Base-by-base conservation (phyloP, 2,888 invertebrate species). In the Euphydryas editha region DNA sequence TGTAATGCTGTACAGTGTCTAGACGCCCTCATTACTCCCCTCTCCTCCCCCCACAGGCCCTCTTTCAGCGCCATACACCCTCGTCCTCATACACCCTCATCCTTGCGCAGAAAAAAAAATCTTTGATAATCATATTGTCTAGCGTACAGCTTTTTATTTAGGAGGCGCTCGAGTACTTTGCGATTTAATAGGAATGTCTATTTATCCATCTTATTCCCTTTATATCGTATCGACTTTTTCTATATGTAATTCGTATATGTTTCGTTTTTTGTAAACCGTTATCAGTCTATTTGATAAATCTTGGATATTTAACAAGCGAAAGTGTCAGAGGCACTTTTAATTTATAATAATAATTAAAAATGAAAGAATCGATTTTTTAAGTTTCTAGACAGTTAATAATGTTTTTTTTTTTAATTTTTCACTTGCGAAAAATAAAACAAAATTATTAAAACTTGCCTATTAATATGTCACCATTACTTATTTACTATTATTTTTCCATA, bases 11-110 rank as follows among this genome's bases (percentile, higher is more conserved):
- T 67, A 78, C 78, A 79, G 79, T 83, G 90, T 91, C 90, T 90
- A 90, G 91, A 92, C 90, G 83, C 79, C 84, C 85, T 84, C 85
- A 83, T 87, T 83, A 85, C 82, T 73, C 73, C 73, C 75, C 72
- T 77, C 76, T 73, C 73, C 75, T 62, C 75, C 72, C 69, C 76
- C 75, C 66, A 71, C 77, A 73, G 71, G 68, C 64, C 69, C 66
- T 2, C 30, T 5, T 30, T 30, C 30, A 30, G 30, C 30, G 30
- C 30, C 30, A 30, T 30, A 30, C 30, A 30, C 60, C 72, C 58
- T 30, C 75, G 73, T 76, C 74, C 76, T n/a, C 75, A 75, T 79
- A 81, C 54, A 55, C 58, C 62, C 54, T 51, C 59, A 59, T 56
- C 62, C 59, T 69, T 60, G 69, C 57, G 82, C 82, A 86, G 82